Base-by-base conservation (phyloP, 1,140 invertebrate species). In the Drosophila pruinosa region DNA sequence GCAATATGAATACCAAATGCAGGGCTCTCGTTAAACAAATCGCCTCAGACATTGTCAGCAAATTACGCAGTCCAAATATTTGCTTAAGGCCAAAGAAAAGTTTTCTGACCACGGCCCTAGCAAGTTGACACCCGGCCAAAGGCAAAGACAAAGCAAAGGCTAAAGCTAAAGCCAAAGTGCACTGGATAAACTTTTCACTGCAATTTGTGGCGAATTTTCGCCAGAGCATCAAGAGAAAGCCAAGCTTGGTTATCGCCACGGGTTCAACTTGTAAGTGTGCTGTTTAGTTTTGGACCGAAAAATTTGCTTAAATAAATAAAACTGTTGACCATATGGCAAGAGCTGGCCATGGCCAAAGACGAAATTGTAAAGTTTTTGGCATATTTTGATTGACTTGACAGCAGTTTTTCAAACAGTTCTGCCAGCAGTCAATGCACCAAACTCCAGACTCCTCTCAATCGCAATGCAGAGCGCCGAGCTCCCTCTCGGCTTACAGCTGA, bases 231-330 rank as follows among this genome's bases (percentile, higher is more conserved):
- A 5, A 24, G 43, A 15, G 39, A 48, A 28, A 24, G 6, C 8
- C 28, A 31, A 17, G 26, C 47, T 24, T 15, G 36, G 34, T 45
- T 45, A 45, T 24, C 19, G 41, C 41, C 19, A 22, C 15, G 28
- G 63, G 38, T 53, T 61, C 34, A 28, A 14, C 17, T 54, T 19
- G 45, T 70, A 70, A 74, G 75, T 74, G 72, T 73, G 68, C 69
- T 85, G 81, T 85, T 85, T 85, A 77, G 81, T 53, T 72, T 59
- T 39, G 47, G 24, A n/a, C 52, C 56, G 0, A 54, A 68, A 28
- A 88, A 88, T 86, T 88, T 81, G 74, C 74, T 88, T 86, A 86
- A 86, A 78, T 79, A 86, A 86, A 88, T 86, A 77, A 65, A 86
- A 54, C 59, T 63, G 28, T 57, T 58, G 54, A 48, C 54, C 59